Evolutionary conservation across 2,797 vertebrate species (phyloP).

Genomic region (Siniperca scherzeri): DNA sequence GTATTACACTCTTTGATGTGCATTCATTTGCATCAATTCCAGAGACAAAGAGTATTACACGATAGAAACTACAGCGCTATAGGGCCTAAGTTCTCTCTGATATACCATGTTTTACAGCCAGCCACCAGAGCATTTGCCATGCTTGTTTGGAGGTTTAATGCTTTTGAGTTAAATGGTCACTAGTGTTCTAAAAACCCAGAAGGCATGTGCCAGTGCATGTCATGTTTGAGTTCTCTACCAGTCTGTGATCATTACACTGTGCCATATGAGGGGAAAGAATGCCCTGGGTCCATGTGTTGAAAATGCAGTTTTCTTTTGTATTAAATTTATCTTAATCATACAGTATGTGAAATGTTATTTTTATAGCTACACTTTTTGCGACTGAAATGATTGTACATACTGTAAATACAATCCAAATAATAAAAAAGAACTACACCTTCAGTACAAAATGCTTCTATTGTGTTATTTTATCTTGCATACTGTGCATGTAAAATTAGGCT

Average conservation of each 20-base stretch:
- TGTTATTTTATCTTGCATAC: constrained; percentile 7
- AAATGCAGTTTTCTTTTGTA: constrained; percentile 60
- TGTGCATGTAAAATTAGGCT: not conserved
- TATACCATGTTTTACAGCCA: not conserved
- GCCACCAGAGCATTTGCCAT: not conserved
- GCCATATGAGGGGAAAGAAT: constrained; percentile 33
- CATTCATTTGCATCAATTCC: constrained; percentile 23
- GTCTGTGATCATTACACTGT: constrained; percentile 47
- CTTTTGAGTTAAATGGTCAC: constrained; percentile 8
- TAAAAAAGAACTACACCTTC: constrained; percentile 35
- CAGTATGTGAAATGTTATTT: constrained; percentile 73
- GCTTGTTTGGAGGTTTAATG: constrained; percentile 17
- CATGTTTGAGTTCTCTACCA: constrained; percentile 16
- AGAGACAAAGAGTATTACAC: constrained; percentile 7
- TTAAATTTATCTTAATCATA: constrained; percentile 38
- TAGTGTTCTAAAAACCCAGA: constrained; percentile 36
- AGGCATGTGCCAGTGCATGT: not conserved
- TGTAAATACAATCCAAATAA: constrained; percentile 62
- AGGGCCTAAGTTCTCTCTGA: constrained; percentile 14
- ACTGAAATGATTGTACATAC: constrained; percentile 68
- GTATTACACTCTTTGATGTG: constrained; percentile 23
- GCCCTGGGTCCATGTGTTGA: constrained; percentile 52
- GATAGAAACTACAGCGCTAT: not conserved
- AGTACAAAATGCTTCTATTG: not conserved
- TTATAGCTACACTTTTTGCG: constrained; percentile 65